Evolutionary conservation across 2,888 invertebrate species (phyloP), one percentile per base, ranked within the genome.

Genomic region (Sipunculus nudus): DNA sequence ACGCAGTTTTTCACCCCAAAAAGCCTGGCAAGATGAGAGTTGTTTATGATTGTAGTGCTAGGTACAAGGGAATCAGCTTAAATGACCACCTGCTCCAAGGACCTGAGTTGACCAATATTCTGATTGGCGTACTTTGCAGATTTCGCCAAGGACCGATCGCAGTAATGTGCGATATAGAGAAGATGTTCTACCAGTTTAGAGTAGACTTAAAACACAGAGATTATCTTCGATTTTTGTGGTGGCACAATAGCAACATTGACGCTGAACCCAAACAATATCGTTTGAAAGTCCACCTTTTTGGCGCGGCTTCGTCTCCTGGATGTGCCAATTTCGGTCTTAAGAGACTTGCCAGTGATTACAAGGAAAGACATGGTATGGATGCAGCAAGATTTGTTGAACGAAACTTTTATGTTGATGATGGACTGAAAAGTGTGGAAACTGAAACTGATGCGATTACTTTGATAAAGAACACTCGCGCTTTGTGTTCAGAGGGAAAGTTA

Each of bases 381-480:
- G 61, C 61, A 5, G 21, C 61, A 28, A 19, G 31, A 4, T 63
- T 65, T 41, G 49, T 68, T 1, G 23, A 38, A 28, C 16, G 39
- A 16, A 58, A 66, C 26, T 59, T 66, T 25, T 64, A 68, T 49
- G 67, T 67, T 1, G 70, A 68, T 31, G 67, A 68, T 48, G 65
- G 66, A 13, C 35, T 65, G 23, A 59, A 48, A 19, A 57, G 58
- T 19, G 5, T 31, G 4, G 13, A 40, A 8, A 46, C 21, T 28
- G 23, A 4, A 38, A 32, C 45, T 21, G 28, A 19, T 10, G 58
- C 58, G 2, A 48, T 39, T 3, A 35, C 19, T n/a, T 40, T 62
- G 16, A 31, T 59, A n/a, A 26, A 23, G 19, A 39, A 48, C 16
- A 19, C 47, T 19, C 21, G 16, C 21, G 26, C 40, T 16, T 23